Conservation (phyloP, 2,797 vertebrate species). For the Coregonus suidteri region DNA sequence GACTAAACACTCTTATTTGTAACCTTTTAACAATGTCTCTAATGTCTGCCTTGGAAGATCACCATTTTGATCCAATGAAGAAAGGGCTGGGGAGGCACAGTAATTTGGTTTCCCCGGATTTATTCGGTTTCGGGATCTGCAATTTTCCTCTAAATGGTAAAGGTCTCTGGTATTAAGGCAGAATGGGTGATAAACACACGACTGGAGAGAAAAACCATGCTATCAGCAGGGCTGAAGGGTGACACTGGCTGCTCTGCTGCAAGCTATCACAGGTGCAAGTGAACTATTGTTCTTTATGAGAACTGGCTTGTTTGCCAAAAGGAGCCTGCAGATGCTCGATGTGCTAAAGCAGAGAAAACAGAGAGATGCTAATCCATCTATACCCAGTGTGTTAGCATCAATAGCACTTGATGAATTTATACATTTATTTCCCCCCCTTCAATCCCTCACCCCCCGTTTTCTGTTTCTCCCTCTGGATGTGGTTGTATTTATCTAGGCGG, state of each 20-base stretch:
- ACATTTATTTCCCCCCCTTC: constrained; percentile 49
- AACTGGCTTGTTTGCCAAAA: constrained; percentile 37
- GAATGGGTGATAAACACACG: constrained; percentile 42
- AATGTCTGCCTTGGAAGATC: constrained; percentile 65
- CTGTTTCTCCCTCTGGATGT: constrained; percentile 2
- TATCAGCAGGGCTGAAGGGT: constrained; percentile 38
- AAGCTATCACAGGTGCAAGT: constrained; percentile 59
- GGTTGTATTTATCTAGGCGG: constrained; percentile 81
- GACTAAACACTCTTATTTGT: constrained; percentile 69
- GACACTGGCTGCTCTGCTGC: constrained; percentile 41
- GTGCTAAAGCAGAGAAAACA: constrained; percentile 25
- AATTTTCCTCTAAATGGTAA: constrained; percentile 56
- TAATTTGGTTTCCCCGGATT: constrained; percentile 51
- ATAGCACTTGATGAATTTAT: constrained; percentile 51
- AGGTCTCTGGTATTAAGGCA: constrained; percentile 50
- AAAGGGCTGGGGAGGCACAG: constrained; percentile 45
- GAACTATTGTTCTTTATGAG: constrained; percentile 54
- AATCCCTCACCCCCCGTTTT: neutral
- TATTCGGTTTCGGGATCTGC: constrained; percentile 37
- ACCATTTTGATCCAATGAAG: constrained; percentile 67
- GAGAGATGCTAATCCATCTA: constrained; percentile 30
- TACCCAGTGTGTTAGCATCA: constrained; percentile 40
- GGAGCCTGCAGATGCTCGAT: constrained; percentile 37
- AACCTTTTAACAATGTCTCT: constrained; percentile 66
- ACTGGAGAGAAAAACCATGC: constrained; percentile 33